Evolutionary conservation across 2,888 invertebrate genomes (phyloP).

Genomic region (Xylota segnis): DNA sequence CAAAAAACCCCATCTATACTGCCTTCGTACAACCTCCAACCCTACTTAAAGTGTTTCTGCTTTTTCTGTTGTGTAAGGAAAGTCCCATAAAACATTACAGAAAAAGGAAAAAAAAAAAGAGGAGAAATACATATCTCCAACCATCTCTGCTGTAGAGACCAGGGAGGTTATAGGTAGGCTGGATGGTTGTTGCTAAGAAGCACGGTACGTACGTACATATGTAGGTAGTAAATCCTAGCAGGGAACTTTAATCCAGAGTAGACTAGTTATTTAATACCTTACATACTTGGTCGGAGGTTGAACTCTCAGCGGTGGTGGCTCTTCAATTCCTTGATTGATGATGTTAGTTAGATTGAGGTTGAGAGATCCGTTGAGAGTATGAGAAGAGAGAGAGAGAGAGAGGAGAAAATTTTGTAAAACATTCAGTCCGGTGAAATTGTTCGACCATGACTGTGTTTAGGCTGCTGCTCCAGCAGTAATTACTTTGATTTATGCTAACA

Average conservation of each 20-base stretch:
- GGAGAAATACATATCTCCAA: conserved; percentile 1
- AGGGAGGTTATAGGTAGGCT: conserved; percentile 49
- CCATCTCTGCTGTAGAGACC: conserved; percentile 7
- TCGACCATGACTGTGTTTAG: conserved; percentile 44
- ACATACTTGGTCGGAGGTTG: conserved; percentile 56
- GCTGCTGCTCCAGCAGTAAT: conserved; percentile 40
- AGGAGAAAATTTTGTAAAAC: conserved; percentile 10
- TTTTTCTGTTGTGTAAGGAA: not conserved
- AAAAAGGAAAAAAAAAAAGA: conserved; percentile 25
- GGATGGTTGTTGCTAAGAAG: conserved; percentile 13
- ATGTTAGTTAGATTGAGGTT: conserved; percentile 7
- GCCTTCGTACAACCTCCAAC: conserved; percentile 8
- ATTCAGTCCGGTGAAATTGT: not conserved
- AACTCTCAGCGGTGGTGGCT: conserved; percentile 39
- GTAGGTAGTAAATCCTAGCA: conserved; percentile 32
- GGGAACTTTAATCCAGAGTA: conserved; percentile 54
- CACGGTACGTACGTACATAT: too few species aligned
- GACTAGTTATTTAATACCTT: conserved; percentile 69
- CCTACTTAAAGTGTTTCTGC: not conserved
- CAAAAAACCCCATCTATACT: conserved; percentile 52
- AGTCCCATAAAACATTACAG: conserved; percentile 31
- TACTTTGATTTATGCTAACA: conserved; percentile 64
- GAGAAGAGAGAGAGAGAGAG: too few species aligned
- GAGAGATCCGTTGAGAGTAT: not conserved
- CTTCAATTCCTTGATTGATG: conserved; percentile 20